Evolutionary conservation across 2,113 vertebrate genomes (phyloP), one percentile per base, ranked within the genome.

Genomic region (Aphelocoma coerulescens): DNA sequence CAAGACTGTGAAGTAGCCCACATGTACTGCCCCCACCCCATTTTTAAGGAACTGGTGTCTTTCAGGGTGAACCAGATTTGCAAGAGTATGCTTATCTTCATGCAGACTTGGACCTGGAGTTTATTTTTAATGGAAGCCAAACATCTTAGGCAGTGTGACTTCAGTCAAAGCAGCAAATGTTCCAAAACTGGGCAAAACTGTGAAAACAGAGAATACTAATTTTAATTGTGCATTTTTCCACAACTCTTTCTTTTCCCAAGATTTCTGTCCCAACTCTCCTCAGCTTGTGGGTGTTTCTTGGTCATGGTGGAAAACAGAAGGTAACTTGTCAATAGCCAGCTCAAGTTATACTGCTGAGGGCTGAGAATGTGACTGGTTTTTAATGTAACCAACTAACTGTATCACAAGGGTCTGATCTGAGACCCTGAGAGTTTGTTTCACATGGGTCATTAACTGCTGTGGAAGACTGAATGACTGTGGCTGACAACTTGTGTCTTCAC

Each of bases 11-110:
- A 68, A 44, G 71, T 62, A 84, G 16, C n/a, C 33, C 1, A 8
- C 24, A 22, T 2, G 2, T 76, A 39, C n/a, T 4, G 1, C 30
- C 20, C 28, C 3, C 22, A 41, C 23, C 4, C 6, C 68, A 1
- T 49, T 93, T 96, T 84, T 72, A 67, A 59, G 35, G 52, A 87
- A 57, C 17, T 85, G 27, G 16, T 5, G 2, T 41, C 39, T n/a
- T 69, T 82, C 43, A 55, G 67, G 24, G 46, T 83, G 39, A 85
- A 55, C 28, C 44, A 44, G 57, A 67, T 68, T 74, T 82, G 35
- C 48, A 49, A n/a, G 61, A 72, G 84, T 37, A 46, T 74, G 35
- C 5, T 1, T 92, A 9, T 69, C 24, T 83, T 89, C 14, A 1
- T 48, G 33, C 16, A 80, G 68, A 16, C n/a, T 57, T 91, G 58